These are phyloP conservation scores for Arctia plantaginis DNA, from an alignment of 2,888 invertebrate genomes.

Conservation along the genomic window DNA sequence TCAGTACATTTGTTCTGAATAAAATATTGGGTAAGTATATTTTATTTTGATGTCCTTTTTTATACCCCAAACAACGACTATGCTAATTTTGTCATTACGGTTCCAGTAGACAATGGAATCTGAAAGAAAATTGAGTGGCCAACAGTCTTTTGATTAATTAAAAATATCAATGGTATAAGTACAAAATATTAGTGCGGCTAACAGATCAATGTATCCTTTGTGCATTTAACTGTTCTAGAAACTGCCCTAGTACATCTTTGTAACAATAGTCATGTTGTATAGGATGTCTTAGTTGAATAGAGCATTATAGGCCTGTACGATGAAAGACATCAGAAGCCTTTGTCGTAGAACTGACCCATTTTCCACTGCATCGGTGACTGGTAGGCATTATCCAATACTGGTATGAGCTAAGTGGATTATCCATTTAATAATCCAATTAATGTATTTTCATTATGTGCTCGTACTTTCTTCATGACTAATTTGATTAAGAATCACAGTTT, in stretches of 20 bases:
- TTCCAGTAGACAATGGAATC: no score
- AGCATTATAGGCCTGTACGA: neutral
- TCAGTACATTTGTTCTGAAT: no score
- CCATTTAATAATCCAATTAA: neutral
- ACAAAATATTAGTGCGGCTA: no score
- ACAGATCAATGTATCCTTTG: neutral
- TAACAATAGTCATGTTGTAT: neutral
- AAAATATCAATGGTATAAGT: no score
- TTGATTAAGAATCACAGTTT: neutral
- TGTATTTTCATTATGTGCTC: neutral
- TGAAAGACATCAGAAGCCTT: constrained; percentile 1
- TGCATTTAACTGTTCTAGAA: neutral
- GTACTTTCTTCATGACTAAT: neutral
- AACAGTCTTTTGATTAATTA: no score
- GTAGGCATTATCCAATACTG: neutral
- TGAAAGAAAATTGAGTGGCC: no score
- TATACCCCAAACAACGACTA: no score
- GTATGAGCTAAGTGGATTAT: neutral
- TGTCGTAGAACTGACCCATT: constrained; percentile 6
- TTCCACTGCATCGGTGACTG: neutral
- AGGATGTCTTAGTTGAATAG: neutral
- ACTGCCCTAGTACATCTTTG: neutral
- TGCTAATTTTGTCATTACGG: no score
- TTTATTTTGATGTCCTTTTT: no score
- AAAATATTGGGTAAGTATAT: no score